These are phyloP conservation scores for Patella ulyssiponensis DNA, from an alignment of 2,888 invertebrate species.

Conservation along the genomic window DNA sequence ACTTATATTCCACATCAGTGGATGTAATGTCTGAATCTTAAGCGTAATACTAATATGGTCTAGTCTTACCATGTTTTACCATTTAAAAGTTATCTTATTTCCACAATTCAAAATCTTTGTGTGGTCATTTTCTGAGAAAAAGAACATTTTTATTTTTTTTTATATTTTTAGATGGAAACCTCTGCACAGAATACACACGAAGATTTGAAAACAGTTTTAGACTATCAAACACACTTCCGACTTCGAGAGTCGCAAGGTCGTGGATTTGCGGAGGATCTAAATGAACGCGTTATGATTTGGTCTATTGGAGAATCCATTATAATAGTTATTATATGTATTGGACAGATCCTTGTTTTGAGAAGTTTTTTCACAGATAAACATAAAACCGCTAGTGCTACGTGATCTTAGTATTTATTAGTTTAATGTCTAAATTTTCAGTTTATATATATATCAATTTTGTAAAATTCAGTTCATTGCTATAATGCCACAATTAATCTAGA, in stretches of 20 bases:
- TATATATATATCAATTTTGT: background rate
- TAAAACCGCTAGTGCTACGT: conserved; percentile 37
- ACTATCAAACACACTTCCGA: conserved; percentile 97
- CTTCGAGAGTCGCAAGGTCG: conserved; percentile 94
- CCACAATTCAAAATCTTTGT: too few relatives aligned
- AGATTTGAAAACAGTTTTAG: conserved; percentile 87
- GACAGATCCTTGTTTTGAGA: conserved; percentile 91
- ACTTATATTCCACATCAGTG: too few relatives aligned
- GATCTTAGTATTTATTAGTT: conserved; percentile 22
- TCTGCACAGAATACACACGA: conserved; percentile 92
- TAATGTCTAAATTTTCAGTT: background rate
- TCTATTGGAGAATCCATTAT: conserved; percentile 89
- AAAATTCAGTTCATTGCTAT: conserved; percentile 10
- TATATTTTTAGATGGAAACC: conserved; percentile 86
- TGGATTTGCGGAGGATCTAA: conserved; percentile 95
- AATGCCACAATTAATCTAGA: background rate
- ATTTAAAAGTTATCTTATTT: too few relatives aligned
- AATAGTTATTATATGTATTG: conserved; percentile 87
- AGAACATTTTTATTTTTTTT: conserved; percentile 15
- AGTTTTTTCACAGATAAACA: conserved; percentile 89
- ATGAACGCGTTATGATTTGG: conserved; percentile 89
- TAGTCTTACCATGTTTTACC: too few relatives aligned
- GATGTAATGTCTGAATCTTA: too few relatives aligned
- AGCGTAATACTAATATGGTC: too few relatives aligned
- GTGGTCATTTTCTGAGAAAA: too few relatives aligned